These are phyloP conservation scores for Pollenia amentaria DNA, from an alignment of 2,888 invertebrate species.

Conservation along the genomic window DNA sequence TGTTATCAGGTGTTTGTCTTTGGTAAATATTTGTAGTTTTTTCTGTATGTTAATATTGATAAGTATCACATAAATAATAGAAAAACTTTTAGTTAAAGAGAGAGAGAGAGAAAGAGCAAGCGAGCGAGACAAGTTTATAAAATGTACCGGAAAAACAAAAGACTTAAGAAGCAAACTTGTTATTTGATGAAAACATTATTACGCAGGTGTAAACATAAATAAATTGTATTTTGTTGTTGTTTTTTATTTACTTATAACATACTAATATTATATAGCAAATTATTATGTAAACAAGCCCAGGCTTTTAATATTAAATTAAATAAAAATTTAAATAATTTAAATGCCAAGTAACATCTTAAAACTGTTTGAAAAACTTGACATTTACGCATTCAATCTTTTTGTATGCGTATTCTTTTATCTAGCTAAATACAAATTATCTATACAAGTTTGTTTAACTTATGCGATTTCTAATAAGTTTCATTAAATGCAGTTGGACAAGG, in stretches of 20 bases:
- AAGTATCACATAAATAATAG: constrained; percentile 54
- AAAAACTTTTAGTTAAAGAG: constrained; percentile 12
- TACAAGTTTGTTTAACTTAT: neutral
- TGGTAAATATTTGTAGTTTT: constrained; percentile 34
- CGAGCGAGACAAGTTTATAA: neutral
- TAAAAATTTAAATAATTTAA: constrained; percentile 51
- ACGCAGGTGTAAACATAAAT: constrained; percentile 64
- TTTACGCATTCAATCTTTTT: constrained; percentile 27
- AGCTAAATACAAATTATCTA: constrained; percentile 7
- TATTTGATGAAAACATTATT: constrained; percentile 50
- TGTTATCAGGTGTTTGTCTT: constrained; percentile 66
- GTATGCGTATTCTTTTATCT: constrained; percentile 23
- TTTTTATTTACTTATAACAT: neutral
- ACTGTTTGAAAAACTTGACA: constrained; percentile 44
- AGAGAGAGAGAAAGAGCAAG: neutral
- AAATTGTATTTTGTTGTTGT: neutral
- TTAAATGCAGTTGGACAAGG: neutral
- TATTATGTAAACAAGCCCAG: constrained; percentile 43
- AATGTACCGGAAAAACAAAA: constrained; percentile 64
- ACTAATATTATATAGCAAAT: constrained; percentile 1
- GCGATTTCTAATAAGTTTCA: constrained; percentile 6
- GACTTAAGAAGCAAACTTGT: constrained; percentile 66
- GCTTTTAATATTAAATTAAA: constrained; percentile 46
- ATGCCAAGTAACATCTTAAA: constrained; percentile 56
- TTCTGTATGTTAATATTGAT: constrained; percentile 34